These are phyloP conservation scores for Gallinago undulata DNA, from an alignment of 2,113 vertebrate genomes.

Conservation along the genomic window DNA sequence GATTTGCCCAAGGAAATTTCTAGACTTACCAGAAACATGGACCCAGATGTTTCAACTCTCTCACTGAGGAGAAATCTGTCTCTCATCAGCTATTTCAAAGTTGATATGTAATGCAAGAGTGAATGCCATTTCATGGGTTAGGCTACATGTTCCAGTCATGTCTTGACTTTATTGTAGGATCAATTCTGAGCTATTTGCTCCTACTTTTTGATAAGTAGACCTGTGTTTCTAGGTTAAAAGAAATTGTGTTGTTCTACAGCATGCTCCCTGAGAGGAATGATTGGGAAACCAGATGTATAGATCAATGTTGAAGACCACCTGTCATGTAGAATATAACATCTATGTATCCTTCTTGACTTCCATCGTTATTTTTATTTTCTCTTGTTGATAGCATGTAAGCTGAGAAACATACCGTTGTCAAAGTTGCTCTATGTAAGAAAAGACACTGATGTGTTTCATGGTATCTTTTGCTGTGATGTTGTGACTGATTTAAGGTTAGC, in stretches of 20 bases:
- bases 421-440: neutral
- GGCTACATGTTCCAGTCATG: neutral
- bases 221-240: neutral
- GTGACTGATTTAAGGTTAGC: neutral
- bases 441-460: neutral
- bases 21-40: neutral
- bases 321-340: neutral
- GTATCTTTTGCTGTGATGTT: neutral
- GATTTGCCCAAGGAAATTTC: neutral
- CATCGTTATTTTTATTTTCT: neutral
- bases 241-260: neutral
- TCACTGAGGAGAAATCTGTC: neutral
- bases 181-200: neutral
- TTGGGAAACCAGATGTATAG: neutral
- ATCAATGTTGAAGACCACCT: neutral
- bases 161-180: neutral
- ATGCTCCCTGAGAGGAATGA: neutral
- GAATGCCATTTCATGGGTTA: neutral
- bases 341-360: neutral
- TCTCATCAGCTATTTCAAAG: neutral
- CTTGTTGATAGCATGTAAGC: neutral
- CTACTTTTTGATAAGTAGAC: neutral
- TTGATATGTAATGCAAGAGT: neutral
- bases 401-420: neutral
- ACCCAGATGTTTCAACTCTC: neutral